These are phyloP conservation scores for Notocelia uddmanniana DNA, from an alignment of 2,888 invertebrate species.

Conservation along the genomic window DNA sequence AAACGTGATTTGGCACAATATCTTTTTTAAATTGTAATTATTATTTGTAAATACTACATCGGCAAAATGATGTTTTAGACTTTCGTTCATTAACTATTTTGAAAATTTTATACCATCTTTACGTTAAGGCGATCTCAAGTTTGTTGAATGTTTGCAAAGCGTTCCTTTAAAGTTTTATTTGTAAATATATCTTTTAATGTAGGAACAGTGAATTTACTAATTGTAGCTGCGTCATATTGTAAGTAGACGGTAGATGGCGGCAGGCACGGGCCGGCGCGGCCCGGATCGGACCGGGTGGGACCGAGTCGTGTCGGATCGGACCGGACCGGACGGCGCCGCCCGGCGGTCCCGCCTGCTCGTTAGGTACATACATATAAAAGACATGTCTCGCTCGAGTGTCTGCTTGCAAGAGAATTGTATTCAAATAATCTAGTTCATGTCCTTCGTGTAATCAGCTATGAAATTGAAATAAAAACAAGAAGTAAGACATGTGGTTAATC, in stretches of 20 bases:
- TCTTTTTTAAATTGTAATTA: slow-evolving; percentile 68
- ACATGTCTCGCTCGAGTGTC: slow-evolving; percentile 65
- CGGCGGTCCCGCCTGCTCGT: slow-evolving; percentile 41
- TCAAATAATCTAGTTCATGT: slow-evolving; percentile 76
- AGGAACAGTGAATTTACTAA: slow-evolving; percentile 83
- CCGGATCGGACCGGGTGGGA: slow-evolving; percentile 45
- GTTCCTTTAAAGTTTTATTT: slow-evolving; percentile 86
- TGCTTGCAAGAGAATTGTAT: slow-evolving; percentile 72
- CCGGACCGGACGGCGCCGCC: slow-evolving; percentile 45
- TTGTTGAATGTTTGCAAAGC: slow-evolving; percentile 86
- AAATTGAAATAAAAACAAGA: slow-evolving; percentile 78
- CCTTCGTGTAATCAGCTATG: slow-evolving; percentile 83
- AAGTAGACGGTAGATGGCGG: slow-evolving; percentile 65
- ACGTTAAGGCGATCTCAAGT: slow-evolving; percentile 86
- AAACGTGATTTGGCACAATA: slow-evolving; percentile 79
- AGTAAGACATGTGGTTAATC: slow-evolving; percentile 78
- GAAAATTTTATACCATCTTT: slow-evolving; percentile 83
- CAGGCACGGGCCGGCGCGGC: slow-evolving; percentile 46
- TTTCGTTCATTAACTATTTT: slow-evolving; percentile 79
- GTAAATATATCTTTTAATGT: slow-evolving; percentile 82
- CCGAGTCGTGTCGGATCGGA: slow-evolving; percentile 48
- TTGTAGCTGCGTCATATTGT: slow-evolving; percentile 73
- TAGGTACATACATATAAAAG: slow-evolving; percentile 61
- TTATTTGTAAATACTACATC: slow-evolving; percentile 78
- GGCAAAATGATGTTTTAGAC: slow-evolving; percentile 73